phyloP scores from a whole-genome alignment of 2,113 vertebrate genomes.

The Orthonyx spaldingii region DNA sequence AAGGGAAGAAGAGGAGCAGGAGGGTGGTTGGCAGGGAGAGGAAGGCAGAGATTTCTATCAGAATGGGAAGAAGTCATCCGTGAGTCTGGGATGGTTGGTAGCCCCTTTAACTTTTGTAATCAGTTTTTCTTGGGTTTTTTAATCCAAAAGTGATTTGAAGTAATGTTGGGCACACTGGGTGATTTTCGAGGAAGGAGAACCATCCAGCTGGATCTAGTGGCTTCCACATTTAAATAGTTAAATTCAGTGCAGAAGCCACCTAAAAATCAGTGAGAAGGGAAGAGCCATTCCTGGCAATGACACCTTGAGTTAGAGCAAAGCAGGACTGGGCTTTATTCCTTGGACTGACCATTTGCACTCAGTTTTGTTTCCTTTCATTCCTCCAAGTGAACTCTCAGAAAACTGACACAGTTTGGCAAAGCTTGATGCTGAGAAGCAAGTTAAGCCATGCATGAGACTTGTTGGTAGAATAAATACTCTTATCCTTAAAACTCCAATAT shows the following conservation, averaged over 20 bases:
- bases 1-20: background rate
- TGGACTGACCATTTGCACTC: background rate
- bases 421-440: constrained; percentile 47
- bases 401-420: constrained; percentile 39
- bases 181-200: background rate
- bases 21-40: background rate
- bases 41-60: background rate
- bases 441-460: constrained; percentile 63
- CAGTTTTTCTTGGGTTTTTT: background rate
- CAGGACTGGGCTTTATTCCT: constrained; percentile 25
- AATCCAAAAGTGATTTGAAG: background rate
- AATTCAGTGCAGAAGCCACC: background rate
- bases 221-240: background rate
- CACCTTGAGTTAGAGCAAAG: constrained; percentile 1
- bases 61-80: background rate
- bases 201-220: background rate
- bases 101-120: background rate
- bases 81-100: background rate
- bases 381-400: constrained; percentile 14
- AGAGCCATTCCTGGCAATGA: background rate
- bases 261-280: background rate
- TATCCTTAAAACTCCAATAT: constrained; percentile 62
- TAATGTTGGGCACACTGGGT: rapidly evolving
- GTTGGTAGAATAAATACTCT: constrained; percentile 52
- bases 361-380: constrained; percentile 50